Evolutionary conservation across 1,140 invertebrate species (phyloP).

Genomic region (Drosophila busckii): DNA sequence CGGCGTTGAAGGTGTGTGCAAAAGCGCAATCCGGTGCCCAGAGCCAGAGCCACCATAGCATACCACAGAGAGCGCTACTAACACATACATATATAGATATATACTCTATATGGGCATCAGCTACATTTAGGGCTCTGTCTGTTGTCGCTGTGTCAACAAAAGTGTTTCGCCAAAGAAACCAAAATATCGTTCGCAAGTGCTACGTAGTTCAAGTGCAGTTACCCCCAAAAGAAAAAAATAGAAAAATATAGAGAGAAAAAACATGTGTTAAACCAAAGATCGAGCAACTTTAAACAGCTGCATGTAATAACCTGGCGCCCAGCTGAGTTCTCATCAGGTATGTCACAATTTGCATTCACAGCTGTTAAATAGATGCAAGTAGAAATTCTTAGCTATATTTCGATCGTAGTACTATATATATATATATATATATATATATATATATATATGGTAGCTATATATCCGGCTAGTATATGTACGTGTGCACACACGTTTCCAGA

Average conservation of each 20-base stretch:
- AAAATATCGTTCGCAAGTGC: slow-evolving; percentile 32
- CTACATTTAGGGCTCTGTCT: slow-evolving; percentile 11
- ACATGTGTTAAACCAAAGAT: slow-evolving; percentile 24
- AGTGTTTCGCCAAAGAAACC: background rate
- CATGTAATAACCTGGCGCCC: slow-evolving; percentile 7
- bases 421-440: slow-evolving; percentile 12
- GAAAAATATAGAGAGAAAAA: no score
- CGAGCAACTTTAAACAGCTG: slow-evolving; percentile 24
- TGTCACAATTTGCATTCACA: slow-evolving; percentile 60
- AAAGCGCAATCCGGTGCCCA: slow-evolving; percentile 59
- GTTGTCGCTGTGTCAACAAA: slow-evolving; percentile 23
- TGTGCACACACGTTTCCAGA: slow-evolving; percentile 60
- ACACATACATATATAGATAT: background rate
- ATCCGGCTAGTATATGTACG: slow-evolving; percentile 39
- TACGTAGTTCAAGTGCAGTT: slow-evolving; percentile 43
- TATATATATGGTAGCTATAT: slow-evolving; percentile 23
- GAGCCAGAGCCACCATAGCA: slow-evolving; percentile 20
- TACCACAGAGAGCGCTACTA: slow-evolving; percentile 7
- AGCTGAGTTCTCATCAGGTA: slow-evolving; percentile 37
- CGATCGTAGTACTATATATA: background rate
- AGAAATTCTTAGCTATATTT: slow-evolving; percentile 8
- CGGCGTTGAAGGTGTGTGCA: slow-evolving; percentile 74
- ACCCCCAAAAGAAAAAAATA: no score
- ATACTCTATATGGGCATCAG: slow-evolving; percentile 6
- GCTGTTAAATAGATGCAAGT: slow-evolving; percentile 45